Conservation (phyloP, 2,888 invertebrate genomes). For the Furcula furcula region DNA sequence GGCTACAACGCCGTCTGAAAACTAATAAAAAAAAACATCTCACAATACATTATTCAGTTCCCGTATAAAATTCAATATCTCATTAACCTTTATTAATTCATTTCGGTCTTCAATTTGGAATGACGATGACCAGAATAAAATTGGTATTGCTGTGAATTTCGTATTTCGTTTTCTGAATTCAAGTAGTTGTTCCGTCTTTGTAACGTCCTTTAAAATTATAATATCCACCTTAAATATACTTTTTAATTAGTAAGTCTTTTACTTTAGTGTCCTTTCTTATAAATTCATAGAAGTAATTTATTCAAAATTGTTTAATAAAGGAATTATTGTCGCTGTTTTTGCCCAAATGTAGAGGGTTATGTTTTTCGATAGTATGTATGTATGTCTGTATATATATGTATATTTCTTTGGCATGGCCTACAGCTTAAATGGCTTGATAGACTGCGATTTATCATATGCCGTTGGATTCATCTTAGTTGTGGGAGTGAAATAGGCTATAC, state of each 20-base stretch:
- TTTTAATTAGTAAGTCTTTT: constrained; percentile 8
- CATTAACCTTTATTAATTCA: constrained; percentile 45
- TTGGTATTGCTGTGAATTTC: constrained; percentile 31
- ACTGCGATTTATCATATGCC: too few species aligned
- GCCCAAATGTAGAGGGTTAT: too few species aligned
- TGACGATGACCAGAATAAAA: constrained; percentile 34
- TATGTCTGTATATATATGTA: too few species aligned
- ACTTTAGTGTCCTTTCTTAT: not conserved
- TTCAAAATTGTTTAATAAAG: not conserved
- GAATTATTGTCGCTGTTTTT: not conserved
- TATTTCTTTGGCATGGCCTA: too few species aligned
- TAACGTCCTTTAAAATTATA: constrained; percentile 40
- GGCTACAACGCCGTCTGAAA: constrained; percentile 40
- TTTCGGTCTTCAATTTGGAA: constrained; percentile 30
- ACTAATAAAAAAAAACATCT: constrained; percentile 25
- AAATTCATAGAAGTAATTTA: not conserved
- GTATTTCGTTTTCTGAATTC: constrained; percentile 28
- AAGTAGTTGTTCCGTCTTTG: constrained; percentile 23
- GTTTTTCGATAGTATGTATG: too few species aligned
- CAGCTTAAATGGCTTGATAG: too few species aligned
- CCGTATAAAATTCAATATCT: constrained; percentile 26
- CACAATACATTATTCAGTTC: constrained; percentile 17
- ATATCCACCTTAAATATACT: constrained; percentile 33
- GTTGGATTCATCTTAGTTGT: too few species aligned
- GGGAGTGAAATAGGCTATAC: too few species aligned